Conservation (phyloP, 2,113 vertebrate genomes). For the Laticauda laticaudata region DNA sequence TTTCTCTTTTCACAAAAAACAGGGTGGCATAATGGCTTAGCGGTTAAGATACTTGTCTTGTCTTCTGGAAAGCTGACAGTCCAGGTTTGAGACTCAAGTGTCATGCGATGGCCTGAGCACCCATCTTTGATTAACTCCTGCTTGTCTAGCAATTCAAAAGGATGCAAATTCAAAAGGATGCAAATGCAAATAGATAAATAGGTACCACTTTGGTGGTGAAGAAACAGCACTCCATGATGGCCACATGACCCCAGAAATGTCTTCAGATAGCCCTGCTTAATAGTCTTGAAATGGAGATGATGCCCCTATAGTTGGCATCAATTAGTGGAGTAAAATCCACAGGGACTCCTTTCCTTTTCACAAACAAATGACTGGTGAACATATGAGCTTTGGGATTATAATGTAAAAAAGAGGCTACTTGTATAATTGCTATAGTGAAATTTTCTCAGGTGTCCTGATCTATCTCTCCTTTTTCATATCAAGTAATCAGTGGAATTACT, state of each 20-base stretch:
- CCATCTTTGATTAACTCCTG: background rate
- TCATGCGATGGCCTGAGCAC: background rate
- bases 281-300: background rate
- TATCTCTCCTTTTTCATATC: background rate
- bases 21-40: background rate
- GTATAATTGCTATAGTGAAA: background rate
- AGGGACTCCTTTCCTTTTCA: background rate
- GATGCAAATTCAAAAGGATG: background rate
- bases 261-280: background rate
- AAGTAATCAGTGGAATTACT: background rate
- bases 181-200: background rate
- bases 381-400: background rate
- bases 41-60: background rate
- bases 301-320: background rate
- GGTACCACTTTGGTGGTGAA: background rate
- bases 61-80: background rate
- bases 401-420: background rate
- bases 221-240: background rate
- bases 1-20: background rate
- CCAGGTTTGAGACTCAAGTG: background rate
- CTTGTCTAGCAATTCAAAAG: background rate
- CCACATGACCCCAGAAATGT: background rate
- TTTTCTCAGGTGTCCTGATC: background rate
- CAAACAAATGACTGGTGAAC: background rate
- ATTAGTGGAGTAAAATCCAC: background rate